phyloP scores from a whole-genome alignment of 2,113 vertebrate species.

The Capreolus pygargus region DNA sequence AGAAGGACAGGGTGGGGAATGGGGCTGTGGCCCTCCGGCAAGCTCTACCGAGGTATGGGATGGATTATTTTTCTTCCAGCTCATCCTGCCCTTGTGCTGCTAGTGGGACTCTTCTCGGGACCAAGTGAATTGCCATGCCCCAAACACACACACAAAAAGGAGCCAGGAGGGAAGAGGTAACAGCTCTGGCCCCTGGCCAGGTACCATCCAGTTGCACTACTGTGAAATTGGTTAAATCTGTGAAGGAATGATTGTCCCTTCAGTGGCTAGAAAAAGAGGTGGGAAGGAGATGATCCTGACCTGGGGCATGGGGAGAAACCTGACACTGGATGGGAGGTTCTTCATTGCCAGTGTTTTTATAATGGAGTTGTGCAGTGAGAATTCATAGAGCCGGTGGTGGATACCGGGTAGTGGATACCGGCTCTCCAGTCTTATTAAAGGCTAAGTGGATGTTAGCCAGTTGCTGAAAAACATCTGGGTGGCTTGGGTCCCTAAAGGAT shows the following conservation, averaged over 20 bases:
- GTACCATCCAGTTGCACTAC: background rate
- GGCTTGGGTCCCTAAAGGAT: background rate
- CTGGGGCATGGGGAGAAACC: background rate
- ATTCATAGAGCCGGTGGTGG: fast-evolving
- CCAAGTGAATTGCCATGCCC: background rate
- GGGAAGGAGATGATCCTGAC: background rate
- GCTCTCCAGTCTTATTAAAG: background rate
- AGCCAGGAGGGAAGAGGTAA: background rate
- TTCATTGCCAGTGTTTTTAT: background rate
- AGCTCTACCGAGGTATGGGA: background rate
- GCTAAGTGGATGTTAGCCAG: background rate
- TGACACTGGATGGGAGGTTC: background rate
- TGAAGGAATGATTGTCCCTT: background rate
- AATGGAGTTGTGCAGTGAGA: background rate
- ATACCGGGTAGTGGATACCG: fast-evolving
- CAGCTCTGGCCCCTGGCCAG: background rate
- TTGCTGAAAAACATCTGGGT: background rate
- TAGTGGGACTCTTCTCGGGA: background rate
- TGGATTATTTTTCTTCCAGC: background rate
- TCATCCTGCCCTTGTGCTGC: background rate
- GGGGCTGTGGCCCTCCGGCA: background rate
- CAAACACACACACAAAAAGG: background rate
- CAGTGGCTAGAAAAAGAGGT: background rate
- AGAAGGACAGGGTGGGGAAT: background rate
- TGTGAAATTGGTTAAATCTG: background rate